Conservation (phyloP, 2,797 vertebrate genomes). For the Scolopax rusticola region DNA sequence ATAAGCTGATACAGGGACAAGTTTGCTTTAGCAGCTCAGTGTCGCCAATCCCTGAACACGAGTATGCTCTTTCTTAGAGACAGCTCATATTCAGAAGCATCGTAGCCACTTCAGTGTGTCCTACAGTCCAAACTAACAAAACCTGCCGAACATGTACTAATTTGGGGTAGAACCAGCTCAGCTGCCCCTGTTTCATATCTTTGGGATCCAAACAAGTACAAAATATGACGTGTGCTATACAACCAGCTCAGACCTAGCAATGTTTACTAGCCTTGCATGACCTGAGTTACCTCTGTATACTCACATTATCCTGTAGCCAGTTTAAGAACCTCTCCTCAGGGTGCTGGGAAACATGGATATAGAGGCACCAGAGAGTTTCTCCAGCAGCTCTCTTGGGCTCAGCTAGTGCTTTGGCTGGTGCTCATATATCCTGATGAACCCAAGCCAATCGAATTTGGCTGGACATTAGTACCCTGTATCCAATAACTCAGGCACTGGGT, state of each 20-base stretch:
- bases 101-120: neutral
- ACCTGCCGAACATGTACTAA: neutral
- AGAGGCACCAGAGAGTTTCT: neutral
- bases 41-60: accelerated
- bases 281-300: neutral
- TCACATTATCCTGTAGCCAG: neutral
- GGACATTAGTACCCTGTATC: neutral
- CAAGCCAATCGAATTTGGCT: neutral
- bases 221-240: neutral
- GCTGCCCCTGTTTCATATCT: neutral
- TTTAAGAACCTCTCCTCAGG: neutral
- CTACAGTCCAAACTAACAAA: neutral
- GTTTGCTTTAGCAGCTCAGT: neutral
- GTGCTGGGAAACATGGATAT: neutral
- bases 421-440: neutral
- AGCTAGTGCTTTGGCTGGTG: neutral
- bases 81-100: neutral
- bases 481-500: neutral
- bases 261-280: neutral
- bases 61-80: neutral
- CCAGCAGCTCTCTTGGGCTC: neutral
- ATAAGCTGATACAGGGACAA: neutral
- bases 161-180: neutral
- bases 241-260: neutral
- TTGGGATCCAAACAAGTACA: neutral